Evolutionary conservation across 1,140 invertebrate genomes (phyloP).

Genomic region (Psilanteris sp.): DNA sequence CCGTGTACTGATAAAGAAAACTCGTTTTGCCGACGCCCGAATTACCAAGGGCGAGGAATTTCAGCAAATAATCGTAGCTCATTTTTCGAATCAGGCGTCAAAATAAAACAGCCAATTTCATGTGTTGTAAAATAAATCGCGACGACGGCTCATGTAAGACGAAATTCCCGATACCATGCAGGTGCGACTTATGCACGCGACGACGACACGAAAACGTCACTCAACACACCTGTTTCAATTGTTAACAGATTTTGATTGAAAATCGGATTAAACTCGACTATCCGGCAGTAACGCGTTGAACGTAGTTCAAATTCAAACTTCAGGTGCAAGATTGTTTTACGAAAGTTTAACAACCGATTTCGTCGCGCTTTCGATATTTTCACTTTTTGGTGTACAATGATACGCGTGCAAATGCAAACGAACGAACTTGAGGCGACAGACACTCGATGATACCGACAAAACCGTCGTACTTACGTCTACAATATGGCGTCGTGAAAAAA

Average conservation of each 20-base stretch:
- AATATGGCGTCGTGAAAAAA: constrained; percentile 16
- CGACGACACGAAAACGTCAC: constrained; percentile 33
- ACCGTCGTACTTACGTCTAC: constrained; percentile 8
- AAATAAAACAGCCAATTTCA: no score
- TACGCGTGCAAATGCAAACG: constrained; percentile 26
- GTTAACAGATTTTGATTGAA: constrained; percentile 24
- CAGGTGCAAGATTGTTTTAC: no score
- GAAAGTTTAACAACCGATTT: no score
- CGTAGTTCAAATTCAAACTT: no score
- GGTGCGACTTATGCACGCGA: constrained; percentile 38
- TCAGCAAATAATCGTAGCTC: constrained; percentile 98
- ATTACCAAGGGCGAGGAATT: constrained; percentile 96
- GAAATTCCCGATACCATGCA: constrained; percentile 25
- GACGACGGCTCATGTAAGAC: neutral
- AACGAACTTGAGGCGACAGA: constrained; percentile 19
- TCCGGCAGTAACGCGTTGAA: no score
- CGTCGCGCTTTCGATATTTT: no score
- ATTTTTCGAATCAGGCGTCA: constrained; percentile 70
- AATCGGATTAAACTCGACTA: no score
- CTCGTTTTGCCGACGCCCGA: constrained; percentile 96
- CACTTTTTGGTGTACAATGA: no score
- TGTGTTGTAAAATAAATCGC: neutral
- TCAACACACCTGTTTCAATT: constrained; percentile 30
- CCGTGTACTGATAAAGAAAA: constrained; percentile 96
- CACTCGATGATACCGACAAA: constrained; percentile 14